phyloP scores from a whole-genome alignment of 2,888 invertebrate genomes.

The Athalia cordata region DNA sequence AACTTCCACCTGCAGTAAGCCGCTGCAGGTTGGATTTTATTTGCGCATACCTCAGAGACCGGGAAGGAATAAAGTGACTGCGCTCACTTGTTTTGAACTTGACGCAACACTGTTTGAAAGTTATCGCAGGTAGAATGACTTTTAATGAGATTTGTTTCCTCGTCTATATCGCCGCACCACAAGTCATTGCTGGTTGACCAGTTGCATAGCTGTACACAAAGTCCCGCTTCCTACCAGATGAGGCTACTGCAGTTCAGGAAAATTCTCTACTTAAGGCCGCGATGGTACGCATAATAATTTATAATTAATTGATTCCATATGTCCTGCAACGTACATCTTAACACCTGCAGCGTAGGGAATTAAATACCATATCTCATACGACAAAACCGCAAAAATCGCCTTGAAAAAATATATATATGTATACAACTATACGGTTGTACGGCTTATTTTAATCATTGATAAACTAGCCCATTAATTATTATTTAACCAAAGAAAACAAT shows the following conservation, averaged over 20 bases:
- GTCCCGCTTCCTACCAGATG: constrained; percentile 32
- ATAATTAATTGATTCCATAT: constrained; percentile 26
- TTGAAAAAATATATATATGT: too few relatives aligned
- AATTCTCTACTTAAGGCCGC: background rate
- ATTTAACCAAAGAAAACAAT: too few relatives aligned
- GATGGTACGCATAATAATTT: background rate
- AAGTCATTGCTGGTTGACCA: constrained; percentile 24
- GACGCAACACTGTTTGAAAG: constrained; percentile 17
- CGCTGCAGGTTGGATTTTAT: background rate
- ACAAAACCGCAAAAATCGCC: background rate
- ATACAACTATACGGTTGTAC: background rate
- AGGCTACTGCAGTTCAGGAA: constrained; percentile 20
- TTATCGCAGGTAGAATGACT: constrained; percentile 12
- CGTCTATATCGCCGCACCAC: constrained; percentile 1
- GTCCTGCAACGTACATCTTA: background rate
- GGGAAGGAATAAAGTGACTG: background rate
- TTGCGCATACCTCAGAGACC: background rate
- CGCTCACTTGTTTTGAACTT: constrained; percentile 21
- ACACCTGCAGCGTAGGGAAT: background rate
- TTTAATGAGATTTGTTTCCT: constrained; percentile 31
- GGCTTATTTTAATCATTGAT: background rate
- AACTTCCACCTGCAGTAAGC: background rate
- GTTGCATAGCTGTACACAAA: constrained; percentile 24
- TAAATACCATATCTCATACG: background rate
- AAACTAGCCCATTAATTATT: too few relatives aligned